Base-by-base conservation (phyloP, 64 coral and sea anemone genomes). In the Exaiptasia diaphana region DNA sequence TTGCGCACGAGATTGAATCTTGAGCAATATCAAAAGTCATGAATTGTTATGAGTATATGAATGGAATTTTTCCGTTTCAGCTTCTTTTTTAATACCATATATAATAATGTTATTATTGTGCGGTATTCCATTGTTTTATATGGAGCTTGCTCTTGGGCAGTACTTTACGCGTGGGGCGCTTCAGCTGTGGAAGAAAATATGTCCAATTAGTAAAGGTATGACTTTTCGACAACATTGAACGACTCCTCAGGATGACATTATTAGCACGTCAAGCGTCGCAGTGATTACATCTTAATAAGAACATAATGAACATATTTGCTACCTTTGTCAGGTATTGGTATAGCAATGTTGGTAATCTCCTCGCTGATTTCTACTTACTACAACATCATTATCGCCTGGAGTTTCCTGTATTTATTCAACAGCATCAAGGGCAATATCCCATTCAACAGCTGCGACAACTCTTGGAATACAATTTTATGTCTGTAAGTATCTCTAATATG, bases 111-210 rank as follows among this genome's bases (percentile, higher is more conserved):
- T 93, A 68, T 59, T 93, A 20, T 82, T 93, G 32, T 93, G 90
- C 42, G 90, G 90, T 9, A 93, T 93, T 49, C 90, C 90, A 5
- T 86, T 93, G 41, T 93, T 93, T 60, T 93, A 87, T 36, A 50
- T 93, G 71, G 90, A 93, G 31, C 81, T 93, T 27, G 90, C 90
- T 36, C 64, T 93, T n/a, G 90, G 90, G 21, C 90, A 93, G 56
- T 93, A 87, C 15, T 54, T 93, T 5, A 73, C 75, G 31, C 69
- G 77, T 65, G 90, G 90, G 1, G 79, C 85, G 17, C 64, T 86
- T 27, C 75, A 78, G 44, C 64, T 84, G 3, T 93, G 90, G 90
- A 48, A 75, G 8, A 67, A 83, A 4, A 87, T 93, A 18, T 93
- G 90, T 28, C 90, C 90, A 29, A 64, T 82, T 41, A 39, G 85